A percentile compares a stretch with the other conserved stretches of the same genome.
Conservation (phyloP, 1,140 invertebrate species). For the Cotesia chilonis region DNA sequence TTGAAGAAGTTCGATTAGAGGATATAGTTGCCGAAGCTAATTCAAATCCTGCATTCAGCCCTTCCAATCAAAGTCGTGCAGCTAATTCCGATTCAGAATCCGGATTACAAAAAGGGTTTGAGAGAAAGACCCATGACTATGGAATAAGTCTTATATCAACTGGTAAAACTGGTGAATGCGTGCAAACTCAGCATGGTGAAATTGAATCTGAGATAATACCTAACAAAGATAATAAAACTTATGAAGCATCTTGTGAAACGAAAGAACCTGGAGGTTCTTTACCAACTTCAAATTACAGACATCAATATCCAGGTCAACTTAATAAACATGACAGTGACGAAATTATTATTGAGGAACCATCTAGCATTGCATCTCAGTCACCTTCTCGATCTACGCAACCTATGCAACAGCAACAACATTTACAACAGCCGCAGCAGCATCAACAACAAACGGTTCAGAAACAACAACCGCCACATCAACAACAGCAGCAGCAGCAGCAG, state of each 20-base stretch:
- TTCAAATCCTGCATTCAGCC: slow-evolving; percentile 57
- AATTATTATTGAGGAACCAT: slow-evolving; percentile 49
- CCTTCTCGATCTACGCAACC: slow-evolving; percentile 12
- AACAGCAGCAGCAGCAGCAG: too few relatives aligned
- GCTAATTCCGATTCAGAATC: slow-evolving; percentile 49
- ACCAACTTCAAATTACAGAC: slow-evolving; percentile 42
- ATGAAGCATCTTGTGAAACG: neutral
- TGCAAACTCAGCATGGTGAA: slow-evolving; percentile 45
- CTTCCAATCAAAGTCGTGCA: slow-evolving; percentile 48
- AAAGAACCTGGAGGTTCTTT: slow-evolving; percentile 35
- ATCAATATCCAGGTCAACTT: slow-evolving; percentile 39
- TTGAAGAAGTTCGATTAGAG: slow-evolving; percentile 61
- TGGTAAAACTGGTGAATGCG: slow-evolving; percentile 33
- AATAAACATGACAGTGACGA: slow-evolving; percentile 50
- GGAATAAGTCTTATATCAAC: slow-evolving; percentile 38
- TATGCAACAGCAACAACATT: slow-evolving; percentile 38
- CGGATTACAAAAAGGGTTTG: slow-evolving; percentile 45
- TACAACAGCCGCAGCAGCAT: too few relatives aligned
- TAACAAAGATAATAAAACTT: slow-evolving; percentile 35
- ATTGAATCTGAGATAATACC: slow-evolving; percentile 43
- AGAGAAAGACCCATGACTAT: slow-evolving; percentile 46
- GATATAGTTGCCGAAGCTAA: slow-evolving; percentile 60
- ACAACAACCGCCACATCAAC: too few relatives aligned
- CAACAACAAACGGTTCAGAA: too few relatives aligned
- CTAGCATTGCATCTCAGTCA: slow-evolving; percentile 47